phyloP scores from a whole-genome alignment of 1,140 invertebrate genomes.

The Drosophila lacteicornis region DNA sequence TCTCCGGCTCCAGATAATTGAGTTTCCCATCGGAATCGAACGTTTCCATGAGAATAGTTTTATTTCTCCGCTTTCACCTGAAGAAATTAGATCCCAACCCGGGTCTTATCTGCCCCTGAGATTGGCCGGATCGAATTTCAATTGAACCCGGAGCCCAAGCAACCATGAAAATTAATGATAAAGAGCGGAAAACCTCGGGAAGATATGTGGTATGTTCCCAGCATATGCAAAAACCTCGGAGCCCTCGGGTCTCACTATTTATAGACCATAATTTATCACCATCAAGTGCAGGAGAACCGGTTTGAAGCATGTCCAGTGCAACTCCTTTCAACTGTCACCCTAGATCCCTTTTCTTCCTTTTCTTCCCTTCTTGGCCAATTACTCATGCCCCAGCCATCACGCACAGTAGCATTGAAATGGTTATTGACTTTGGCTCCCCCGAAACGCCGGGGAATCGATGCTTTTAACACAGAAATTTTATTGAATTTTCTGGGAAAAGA shows the following conservation, averaged over 20 bases:
- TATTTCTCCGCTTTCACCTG: constrained; percentile 31
- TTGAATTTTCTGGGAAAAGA: constrained; percentile 75
- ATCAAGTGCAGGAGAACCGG: constrained; percentile 60
- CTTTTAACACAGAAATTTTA: constrained; percentile 52
- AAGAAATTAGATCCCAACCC: constrained; percentile 30
- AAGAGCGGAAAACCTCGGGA: constrained; percentile 12
- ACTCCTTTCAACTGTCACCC: constrained; percentile 21
- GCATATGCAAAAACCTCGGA: constrained; percentile 43
- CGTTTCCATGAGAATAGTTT: constrained; percentile 27
- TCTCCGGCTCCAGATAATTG: constrained; percentile 43
- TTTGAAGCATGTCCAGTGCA: constrained; percentile 38
- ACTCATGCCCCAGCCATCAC: constrained; percentile 43
- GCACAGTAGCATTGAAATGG: constrained; percentile 66
- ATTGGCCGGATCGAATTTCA: constrained; percentile 45
- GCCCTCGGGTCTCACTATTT: constrained; percentile 25
- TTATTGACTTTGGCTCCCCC: constrained; percentile 24
- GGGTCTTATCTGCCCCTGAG: constrained; percentile 32
- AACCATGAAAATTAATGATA: constrained; percentile 38
- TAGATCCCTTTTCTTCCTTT: constrained; percentile 6
- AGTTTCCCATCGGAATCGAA: constrained; percentile 47
- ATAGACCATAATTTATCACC: constrained; percentile 73
- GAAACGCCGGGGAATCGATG: constrained; percentile 20
- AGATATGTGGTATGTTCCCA: constrained; percentile 44
- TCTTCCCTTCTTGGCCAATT: constrained; percentile 50
- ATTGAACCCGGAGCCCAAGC: constrained; percentile 25